phyloP scores from a whole-genome alignment of 2,113 vertebrate species.

The Petrocephalus microphthalmus region DNA sequence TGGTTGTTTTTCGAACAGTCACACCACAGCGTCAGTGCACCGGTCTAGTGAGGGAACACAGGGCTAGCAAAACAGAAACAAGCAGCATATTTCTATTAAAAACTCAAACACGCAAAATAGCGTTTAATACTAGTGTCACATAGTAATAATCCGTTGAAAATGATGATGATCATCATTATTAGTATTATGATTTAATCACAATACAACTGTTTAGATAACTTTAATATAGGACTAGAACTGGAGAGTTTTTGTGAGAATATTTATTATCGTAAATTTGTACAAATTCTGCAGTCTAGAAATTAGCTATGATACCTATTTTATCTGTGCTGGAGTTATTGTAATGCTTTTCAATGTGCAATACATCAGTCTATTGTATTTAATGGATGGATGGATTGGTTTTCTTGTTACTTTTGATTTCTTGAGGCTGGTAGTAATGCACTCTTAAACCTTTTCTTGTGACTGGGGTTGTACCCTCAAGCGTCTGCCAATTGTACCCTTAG shows the following conservation, averaged over 20 bases:
- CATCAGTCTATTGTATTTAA: background rate
- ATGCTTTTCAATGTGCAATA: background rate
- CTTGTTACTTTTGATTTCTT: conserved; percentile 4
- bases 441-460: too few relatives aligned
- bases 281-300: background rate
- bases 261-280: too few relatives aligned
- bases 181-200: background rate
- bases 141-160: background rate
- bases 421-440: background rate
- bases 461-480: too few relatives aligned
- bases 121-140: background rate
- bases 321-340: background rate
- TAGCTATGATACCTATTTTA: background rate
- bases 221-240: background rate
- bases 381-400: background rate
- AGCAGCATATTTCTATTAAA: background rate
- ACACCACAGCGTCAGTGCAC: background rate
- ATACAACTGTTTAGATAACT: background rate
- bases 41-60: background rate
- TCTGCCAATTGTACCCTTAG: too few relatives aligned
- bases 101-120: background rate
- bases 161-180: background rate
- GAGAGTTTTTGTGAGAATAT: background rate
- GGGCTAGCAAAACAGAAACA: background rate
- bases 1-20: background rate